A percentile compares a stretch with the other conserved stretches of the same genome.
These are phyloP conservation scores for Rapana venosa DNA, from an alignment of 2,888 invertebrate genomes.

Conservation along the genomic window DNA sequence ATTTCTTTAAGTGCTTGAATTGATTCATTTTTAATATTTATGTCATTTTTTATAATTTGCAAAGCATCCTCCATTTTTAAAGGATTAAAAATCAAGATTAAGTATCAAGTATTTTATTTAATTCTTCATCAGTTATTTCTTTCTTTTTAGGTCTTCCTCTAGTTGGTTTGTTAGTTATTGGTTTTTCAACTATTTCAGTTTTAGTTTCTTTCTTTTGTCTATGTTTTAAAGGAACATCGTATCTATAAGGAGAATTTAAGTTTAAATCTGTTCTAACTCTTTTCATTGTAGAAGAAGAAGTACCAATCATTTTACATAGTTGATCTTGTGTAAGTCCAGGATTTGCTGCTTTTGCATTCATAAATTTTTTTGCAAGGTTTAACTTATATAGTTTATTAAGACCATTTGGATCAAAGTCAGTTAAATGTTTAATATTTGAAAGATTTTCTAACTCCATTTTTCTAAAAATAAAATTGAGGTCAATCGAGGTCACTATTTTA, in stretches of 20 bases:
- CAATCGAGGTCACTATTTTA: background rate
- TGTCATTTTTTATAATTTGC: background rate
- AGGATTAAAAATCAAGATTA: background rate
- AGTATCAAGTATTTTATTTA: background rate
- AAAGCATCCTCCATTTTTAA: background rate
- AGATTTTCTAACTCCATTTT: background rate
- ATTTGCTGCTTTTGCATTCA: slow-evolving; percentile 2
- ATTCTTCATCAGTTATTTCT: slow-evolving; percentile 22
- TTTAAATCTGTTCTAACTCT: slow-evolving; percentile 10
- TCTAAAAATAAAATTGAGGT: background rate
- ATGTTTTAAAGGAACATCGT: slow-evolving; percentile 6
- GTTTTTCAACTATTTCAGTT: background rate
- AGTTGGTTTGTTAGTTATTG: background rate
- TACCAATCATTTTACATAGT: background rate
- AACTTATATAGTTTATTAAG: background rate
- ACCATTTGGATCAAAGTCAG: background rate
- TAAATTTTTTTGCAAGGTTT: background rate
- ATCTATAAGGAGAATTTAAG: background rate
- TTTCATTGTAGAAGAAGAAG: background rate
- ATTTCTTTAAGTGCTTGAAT: background rate
- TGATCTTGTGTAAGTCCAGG: background rate
- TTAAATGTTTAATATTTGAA: slow-evolving; percentile 10
- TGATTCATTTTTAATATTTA: background rate
- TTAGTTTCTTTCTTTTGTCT: background rate
- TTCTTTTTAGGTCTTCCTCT: slow-evolving; percentile 3